Conservation (phyloP, 2,797 vertebrate species). For the Chiloscyllium punctatum region DNA sequence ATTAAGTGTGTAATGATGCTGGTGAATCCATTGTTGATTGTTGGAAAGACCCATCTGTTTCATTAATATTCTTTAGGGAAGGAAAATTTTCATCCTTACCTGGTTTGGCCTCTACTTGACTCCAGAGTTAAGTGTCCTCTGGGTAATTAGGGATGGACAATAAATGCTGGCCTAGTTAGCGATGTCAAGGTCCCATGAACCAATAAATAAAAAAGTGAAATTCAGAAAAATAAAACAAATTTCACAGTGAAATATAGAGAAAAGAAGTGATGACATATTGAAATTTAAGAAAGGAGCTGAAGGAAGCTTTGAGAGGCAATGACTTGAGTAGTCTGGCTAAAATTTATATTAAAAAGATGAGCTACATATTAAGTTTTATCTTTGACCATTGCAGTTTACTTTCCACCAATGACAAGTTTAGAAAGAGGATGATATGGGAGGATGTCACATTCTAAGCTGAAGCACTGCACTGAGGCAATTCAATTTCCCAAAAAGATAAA, state of each 20-base stretch:
- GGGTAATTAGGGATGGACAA: too few species aligned
- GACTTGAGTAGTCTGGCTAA: neutral
- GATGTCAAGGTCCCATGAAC: too few species aligned
- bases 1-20: too few species aligned
- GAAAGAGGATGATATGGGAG: neutral
- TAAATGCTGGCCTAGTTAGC: too few species aligned
- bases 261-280: neutral
- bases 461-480: neutral
- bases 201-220: too few species aligned
- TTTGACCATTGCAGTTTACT: neutral
- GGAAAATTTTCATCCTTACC: too few species aligned
- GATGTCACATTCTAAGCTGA: neutral
- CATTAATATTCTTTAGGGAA: too few species aligned
- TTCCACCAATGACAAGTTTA: neutral
- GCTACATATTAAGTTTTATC: neutral
- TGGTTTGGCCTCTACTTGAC: too few species aligned
- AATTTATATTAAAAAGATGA: neutral
- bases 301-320: neutral
- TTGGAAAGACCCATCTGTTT: too few species aligned
- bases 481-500: neutral
- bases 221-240: neutral
- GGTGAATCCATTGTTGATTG: too few species aligned
- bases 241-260: neutral
- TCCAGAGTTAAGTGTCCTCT: too few species aligned
- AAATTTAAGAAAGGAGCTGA: neutral